phyloP scores from a whole-genome alignment of 2,113 vertebrate species.

The Pampusana beccarii region DNA sequence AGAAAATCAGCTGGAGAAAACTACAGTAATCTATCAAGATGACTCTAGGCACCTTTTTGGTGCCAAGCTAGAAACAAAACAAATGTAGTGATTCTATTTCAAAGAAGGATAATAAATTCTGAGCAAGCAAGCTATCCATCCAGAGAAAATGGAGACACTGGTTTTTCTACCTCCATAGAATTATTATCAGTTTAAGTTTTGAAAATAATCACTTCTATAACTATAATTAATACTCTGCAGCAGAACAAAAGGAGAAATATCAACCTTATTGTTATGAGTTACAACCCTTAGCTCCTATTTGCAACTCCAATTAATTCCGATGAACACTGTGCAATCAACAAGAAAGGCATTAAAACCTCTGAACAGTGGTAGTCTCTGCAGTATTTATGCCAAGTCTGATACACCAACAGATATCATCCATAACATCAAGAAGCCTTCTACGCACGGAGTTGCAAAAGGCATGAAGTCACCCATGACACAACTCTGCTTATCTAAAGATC shows the following conservation, averaged over 20 bases:
- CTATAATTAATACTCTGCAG: neutral
- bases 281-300: neutral
- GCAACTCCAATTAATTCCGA: neutral
- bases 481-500: neutral
- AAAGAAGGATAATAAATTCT: neutral
- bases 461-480: neutral
- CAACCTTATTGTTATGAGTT: neutral
- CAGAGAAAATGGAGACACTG: neutral
- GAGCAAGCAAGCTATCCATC: neutral
- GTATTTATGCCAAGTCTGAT: neutral
- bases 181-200: neutral
- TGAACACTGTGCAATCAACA: neutral
- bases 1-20: conserved; percentile 35
- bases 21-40: neutral
- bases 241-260: neutral
- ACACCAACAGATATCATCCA: neutral
- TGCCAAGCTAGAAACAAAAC: conserved; percentile 16
- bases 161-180: neutral
- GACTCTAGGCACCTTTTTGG: conserved; percentile 3
- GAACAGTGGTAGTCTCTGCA: neutral
- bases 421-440: neutral
- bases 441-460: neutral
- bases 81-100: neutral
- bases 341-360: neutral
- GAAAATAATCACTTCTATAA: neutral